A percentile compares a stretch with the other conserved stretches of the same genome.
Conservation (phyloP, 2,113 vertebrate species). For the Bufo gargarizans region DNA sequence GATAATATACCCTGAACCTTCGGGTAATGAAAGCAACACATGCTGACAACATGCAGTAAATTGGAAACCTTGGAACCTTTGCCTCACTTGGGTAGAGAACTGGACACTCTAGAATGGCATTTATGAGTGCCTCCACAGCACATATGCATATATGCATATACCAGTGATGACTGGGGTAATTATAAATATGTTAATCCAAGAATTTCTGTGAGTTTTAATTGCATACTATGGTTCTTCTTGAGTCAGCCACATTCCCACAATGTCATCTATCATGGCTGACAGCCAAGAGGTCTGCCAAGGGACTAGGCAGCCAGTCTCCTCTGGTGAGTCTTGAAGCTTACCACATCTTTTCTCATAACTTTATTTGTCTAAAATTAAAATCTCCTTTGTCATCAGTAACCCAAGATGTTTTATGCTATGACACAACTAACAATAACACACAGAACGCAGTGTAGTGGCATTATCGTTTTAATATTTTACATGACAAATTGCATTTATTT, state of each 20-base stretch:
- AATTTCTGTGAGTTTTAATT: conserved; percentile 67
- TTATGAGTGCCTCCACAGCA: no score
- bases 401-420: background rate
- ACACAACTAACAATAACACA: background rate
- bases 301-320: conserved; percentile 55
- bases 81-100: no score
- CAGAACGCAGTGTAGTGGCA: background rate
- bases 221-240: conserved; percentile 67
- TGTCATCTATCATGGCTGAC: conserved; percentile 74
- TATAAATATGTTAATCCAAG: conserved; percentile 63
- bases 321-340: conserved; percentile 44
- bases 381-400: conserved; percentile 29
- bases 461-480: background rate
- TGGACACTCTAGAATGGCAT: no score
- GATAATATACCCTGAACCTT: no score
- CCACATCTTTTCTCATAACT: conserved; percentile 60
- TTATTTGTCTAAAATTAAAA: conserved; percentile 48
- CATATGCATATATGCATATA: no score
- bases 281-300: conserved; percentile 62
- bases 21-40: no score
- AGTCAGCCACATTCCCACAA: conserved; percentile 69
- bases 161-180: conserved; percentile 39
- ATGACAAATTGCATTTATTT: background rate
- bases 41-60: no score
- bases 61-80: no score